phyloP scores from a whole-genome alignment of 1,140 invertebrate species.

The Helicorthomorpha holstii region DNA sequence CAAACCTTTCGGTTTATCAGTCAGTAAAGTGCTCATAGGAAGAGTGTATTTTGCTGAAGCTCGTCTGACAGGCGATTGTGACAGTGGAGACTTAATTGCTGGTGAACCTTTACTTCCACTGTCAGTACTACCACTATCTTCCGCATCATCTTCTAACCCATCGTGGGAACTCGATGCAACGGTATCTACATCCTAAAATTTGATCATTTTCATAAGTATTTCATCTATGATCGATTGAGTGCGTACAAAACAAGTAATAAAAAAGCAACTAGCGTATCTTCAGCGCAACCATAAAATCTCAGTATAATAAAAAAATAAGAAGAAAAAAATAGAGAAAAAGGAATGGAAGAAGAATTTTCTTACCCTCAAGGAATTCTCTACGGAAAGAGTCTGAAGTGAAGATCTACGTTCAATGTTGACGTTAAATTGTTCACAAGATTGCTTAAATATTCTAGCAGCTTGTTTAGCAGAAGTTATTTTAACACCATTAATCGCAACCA shows the following conservation, averaged over 20 bases:
- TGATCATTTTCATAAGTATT: not conserved
- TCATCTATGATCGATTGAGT: too few relatives aligned
- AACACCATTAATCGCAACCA: slow-evolving; percentile 63
- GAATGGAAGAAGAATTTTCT: too few relatives aligned
- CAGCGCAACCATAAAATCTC: too few relatives aligned
- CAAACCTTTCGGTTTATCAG: too few relatives aligned
- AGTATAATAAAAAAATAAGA: too few relatives aligned
- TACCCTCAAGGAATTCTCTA: not conserved
- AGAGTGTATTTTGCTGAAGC: too few relatives aligned
- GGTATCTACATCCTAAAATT: not conserved
- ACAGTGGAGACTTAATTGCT: not conserved
- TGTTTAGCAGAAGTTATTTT: slow-evolving; percentile 51
- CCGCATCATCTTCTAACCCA: too few relatives aligned
- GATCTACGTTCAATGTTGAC: slow-evolving; percentile 38
- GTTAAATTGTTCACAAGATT: slow-evolving; percentile 29
- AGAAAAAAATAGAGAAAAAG: too few relatives aligned
- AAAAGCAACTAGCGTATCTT: too few relatives aligned
- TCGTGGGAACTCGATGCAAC: too few relatives aligned
- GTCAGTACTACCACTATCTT: not conserved
- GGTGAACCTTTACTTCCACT: not conserved
- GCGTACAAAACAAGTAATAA: too few relatives aligned
- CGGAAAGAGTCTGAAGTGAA: not conserved
- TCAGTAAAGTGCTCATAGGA: too few relatives aligned
- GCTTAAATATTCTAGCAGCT: slow-evolving; percentile 46
- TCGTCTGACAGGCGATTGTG: not conserved